phyloP scores from a whole-genome alignment of 2,113 vertebrate genomes.

The Pogonocichla stellata region DNA sequence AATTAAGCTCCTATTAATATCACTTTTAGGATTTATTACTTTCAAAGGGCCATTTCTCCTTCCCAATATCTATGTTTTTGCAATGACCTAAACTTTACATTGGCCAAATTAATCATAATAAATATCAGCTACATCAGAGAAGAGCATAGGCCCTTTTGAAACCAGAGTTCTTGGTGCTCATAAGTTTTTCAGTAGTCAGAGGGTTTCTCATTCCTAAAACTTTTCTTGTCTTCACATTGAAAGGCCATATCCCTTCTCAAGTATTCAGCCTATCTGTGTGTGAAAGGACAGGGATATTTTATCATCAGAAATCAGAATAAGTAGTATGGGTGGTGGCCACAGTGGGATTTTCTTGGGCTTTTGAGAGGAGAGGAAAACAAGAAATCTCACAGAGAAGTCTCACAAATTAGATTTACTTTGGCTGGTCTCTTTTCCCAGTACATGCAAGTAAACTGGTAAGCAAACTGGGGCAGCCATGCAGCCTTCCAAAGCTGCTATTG shows the following conservation, averaged over 20 bases:
- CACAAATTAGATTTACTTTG: background rate
- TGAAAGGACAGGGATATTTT: background rate
- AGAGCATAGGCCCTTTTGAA: background rate
- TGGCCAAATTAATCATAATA: background rate
- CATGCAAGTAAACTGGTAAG: background rate
- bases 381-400: background rate
- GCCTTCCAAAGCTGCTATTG: background rate
- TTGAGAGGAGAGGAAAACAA: background rate
- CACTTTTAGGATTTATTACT: background rate
- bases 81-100: background rate
- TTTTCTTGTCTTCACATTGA: accelerated
- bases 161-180: background rate
- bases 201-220: background rate
- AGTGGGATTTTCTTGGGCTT: background rate
- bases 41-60: background rate
- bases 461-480: background rate
- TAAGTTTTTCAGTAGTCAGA: background rate
- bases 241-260: background rate
- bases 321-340: too few relatives aligned
- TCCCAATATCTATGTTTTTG: background rate
- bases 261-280: background rate
- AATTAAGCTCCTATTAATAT: background rate
- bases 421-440: background rate
- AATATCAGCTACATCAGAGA: background rate
- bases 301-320: background rate